Percentiles rank a stretch among this genome's conserved stretches.
Evolutionary conservation across 2,797 vertebrate species (phyloP).

Genomic region (Adelosebastes latens): DNA sequence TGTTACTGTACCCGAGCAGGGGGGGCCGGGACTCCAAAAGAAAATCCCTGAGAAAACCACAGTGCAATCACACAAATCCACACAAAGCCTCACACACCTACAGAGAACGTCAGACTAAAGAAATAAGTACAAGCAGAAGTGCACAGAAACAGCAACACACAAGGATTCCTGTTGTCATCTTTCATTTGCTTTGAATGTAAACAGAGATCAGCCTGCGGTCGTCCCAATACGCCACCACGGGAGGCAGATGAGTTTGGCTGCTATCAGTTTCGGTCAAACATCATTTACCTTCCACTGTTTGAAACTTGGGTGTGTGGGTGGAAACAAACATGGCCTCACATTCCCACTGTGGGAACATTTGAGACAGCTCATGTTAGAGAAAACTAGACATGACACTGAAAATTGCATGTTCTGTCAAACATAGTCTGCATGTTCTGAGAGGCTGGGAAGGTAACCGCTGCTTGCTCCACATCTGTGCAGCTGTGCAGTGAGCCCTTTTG

Average conservation of each 20-base stretch:
- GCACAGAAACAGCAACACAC: neutral
- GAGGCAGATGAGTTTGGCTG: slow-evolving; percentile 1
- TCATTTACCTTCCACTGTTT: slow-evolving; percentile 11
- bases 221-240: slow-evolving; percentile 1
- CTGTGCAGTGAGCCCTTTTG: neutral
- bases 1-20: neutral
- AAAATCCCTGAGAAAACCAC: slow-evolving; percentile 8
- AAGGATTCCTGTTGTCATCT: slow-evolving; percentile 12
- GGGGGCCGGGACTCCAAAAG: neutral
- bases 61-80: slow-evolving; percentile 15
- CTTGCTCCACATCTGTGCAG: slow-evolving; percentile 13
- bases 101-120: neutral
- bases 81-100: slow-evolving; percentile 9
- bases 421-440: neutral
- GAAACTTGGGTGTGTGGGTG: slow-evolving; percentile 4
- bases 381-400: slow-evolving; percentile 15
- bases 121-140: neutral
- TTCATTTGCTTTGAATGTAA: slow-evolving; percentile 3
- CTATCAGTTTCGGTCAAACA: slow-evolving; percentile 9
- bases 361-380: neutral
- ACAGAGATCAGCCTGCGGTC: slow-evolving; percentile 6
- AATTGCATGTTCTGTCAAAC: slow-evolving; percentile 21
- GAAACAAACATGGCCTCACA: slow-evolving; percentile 13
- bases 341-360: neutral
- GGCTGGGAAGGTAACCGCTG: neutral